phyloP scores from a whole-genome alignment of 2,888 invertebrate species.

The Pheosia tremula region DNA sequence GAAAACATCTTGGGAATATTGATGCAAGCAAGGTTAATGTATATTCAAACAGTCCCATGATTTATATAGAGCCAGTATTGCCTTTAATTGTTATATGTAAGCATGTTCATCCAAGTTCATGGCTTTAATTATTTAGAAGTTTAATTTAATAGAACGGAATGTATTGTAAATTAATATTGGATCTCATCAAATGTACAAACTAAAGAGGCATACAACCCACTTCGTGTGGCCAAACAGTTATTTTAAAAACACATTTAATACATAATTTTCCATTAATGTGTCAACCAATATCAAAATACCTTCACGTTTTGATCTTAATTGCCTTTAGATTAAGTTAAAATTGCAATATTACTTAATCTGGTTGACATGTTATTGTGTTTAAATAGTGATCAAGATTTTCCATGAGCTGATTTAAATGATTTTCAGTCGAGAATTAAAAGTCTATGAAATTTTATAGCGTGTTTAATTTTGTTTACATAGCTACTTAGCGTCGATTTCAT shows the following conservation, averaged over 20 bases:
- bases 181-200: constrained; percentile 71
- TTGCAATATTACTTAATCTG: background rate
- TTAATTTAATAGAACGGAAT: constrained; percentile 55
- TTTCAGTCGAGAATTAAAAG: constrained; percentile 66
- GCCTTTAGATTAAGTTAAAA: background rate
- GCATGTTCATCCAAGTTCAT: constrained; percentile 41
- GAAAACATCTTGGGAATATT: constrained; percentile 5
- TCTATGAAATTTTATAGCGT: constrained; percentile 47
- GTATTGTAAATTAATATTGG: constrained; percentile 54
- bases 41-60: constrained; percentile 17
- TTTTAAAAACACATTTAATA: constrained; percentile 59
- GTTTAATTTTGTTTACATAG: constrained; percentile 24
- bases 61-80: constrained; percentile 58
- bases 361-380: background rate
- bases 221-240: constrained; percentile 61
- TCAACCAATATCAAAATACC: background rate
- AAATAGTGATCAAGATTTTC: constrained; percentile 68
- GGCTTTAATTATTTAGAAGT: constrained; percentile 40
- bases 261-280: background rate
- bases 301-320: background rate
- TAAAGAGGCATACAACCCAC: constrained; percentile 40
- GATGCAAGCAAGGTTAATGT: background rate
- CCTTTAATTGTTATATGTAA: constrained; percentile 54
- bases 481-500: constrained; percentile 19
- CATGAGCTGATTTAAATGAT: constrained; percentile 64